Base-by-base conservation (phyloP, 2,888 invertebrate genomes). In the Dromius quadrimaculatus region DNA sequence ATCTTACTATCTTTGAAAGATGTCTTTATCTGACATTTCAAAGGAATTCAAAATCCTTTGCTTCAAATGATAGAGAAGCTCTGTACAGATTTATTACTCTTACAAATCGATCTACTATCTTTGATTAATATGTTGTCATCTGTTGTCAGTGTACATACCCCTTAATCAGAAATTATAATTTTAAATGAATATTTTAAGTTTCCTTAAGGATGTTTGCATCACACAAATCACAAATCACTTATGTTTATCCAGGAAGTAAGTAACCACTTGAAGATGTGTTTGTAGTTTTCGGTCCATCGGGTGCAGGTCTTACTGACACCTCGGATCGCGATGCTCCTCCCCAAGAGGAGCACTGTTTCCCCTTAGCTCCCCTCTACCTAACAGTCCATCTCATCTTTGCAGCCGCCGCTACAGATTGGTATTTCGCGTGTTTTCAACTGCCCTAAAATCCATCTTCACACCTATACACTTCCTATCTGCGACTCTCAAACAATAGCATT, bases 371-470 rank as follows among this genome's bases (percentile, higher is more conserved):
- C 41, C 65, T 17, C 32, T 28, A 23, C 50, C 36, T 50, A 45
- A 47, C 50, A 47, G 65, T 65, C 65, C 65, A 47, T 32, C 65
- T 47, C 65, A 50, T 63, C 63, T 63, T 28, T 41, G 63, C 28
- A 63, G 63, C 63, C 78, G 77, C 79, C 79, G 78, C 77, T 76
- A 77, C 79, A 81, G 82, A 82, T 82, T 81, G 82, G 81, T 80
- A 79, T 79, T 80, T 82, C 78, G 82, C 82, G 82, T 82, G 82
- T 79, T 79, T 77, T 77, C 79, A 78, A 76, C 77, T 76, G 74
- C 78, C 78, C 77, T 78, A 78, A 80, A 79, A 80, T 80, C 79
- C 78, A 81, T 80, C 80, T 81, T 80, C 81, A 78, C 80, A 80
- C 80, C 80, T 80, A 79, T 79, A 79, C 77, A 76, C 78, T 77